These are phyloP conservation scores for Limonius californicus DNA, from an alignment of 1,140 invertebrate species.

Conservation along the genomic window DNA sequence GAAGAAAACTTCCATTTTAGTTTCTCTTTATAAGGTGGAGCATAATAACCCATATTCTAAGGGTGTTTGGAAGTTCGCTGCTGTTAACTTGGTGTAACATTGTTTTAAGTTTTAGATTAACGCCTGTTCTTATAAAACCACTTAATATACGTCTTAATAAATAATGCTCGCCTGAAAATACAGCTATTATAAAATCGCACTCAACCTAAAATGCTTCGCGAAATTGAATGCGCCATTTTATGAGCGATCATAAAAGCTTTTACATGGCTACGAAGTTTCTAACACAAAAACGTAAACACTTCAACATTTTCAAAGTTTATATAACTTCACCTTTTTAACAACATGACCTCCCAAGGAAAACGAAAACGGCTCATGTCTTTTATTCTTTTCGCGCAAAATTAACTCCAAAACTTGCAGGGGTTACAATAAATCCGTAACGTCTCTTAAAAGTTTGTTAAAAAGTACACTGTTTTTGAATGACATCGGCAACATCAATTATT, in stretches of 20 bases:
- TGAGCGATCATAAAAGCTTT: conserved; percentile 21
- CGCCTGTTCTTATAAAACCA: conserved; percentile 15
- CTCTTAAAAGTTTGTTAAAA: no score
- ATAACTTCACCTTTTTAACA: background rate
- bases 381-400: no score
- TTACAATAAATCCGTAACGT: no score
- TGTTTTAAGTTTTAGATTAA: conserved; percentile 22
- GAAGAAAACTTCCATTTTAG: conserved; percentile 1
- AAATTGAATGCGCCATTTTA: conserved; percentile 27
- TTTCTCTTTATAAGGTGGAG: conserved; percentile 3
- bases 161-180: conserved; percentile 16
- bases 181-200: conserved; percentile 12
- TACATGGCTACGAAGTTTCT: conserved; percentile 11
- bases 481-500: no score
- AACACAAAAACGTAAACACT: conserved; percentile 9
- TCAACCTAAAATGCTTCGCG: conserved; percentile 18
- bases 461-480: no score
- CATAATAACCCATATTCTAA: conserved; percentile 12
- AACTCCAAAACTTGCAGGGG: no score
- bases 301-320: background rate
- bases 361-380: no score
- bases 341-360: no score
- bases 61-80: background rate
- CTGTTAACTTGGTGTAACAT: conserved; percentile 14
- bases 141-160: conserved; percentile 26